These are phyloP conservation scores for Onthophagus sagittarius DNA, from an alignment of 2,888 invertebrate genomes.

Conservation along the genomic window DNA sequence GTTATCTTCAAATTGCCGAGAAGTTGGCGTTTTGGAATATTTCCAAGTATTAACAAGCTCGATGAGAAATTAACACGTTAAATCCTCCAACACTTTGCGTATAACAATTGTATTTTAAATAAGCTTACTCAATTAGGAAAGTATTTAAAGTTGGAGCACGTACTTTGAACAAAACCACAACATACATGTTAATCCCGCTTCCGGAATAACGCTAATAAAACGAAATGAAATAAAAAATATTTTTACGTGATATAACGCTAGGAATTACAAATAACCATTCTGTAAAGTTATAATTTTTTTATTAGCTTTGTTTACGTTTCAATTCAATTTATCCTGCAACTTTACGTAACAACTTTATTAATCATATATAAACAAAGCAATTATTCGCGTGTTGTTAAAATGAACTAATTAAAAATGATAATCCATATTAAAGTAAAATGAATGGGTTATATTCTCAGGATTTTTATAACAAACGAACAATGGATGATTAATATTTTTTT, in stretches of 20 bases:
- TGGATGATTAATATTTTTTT: neutral
- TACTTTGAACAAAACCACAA: neutral
- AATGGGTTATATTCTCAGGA: neutral
- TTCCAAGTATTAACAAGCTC: neutral
- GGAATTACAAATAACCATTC: neutral
- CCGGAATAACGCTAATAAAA: neutral
- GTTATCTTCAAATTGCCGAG: neutral
- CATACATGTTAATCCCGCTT: neutral
- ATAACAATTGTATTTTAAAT: neutral
- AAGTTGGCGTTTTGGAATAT: neutral
- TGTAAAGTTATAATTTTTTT: neutral
- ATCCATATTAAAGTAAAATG: neutral
- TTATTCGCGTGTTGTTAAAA: neutral
- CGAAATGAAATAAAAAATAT: neutral
- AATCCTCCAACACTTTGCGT: neutral
- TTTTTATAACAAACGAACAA: neutral
- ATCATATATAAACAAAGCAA: neutral
- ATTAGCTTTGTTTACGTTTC: neutral
- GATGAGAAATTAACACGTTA: neutral
- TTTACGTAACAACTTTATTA: neutral
- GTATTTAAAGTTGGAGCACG: neutral
- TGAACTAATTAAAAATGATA: neutral
- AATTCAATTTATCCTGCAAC: neutral
- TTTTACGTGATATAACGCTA: neutral
- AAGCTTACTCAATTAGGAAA: neutral